Base-by-base conservation (phyloP, 2,888 invertebrate genomes). In the Zhuqinia jingwanae region DNA sequence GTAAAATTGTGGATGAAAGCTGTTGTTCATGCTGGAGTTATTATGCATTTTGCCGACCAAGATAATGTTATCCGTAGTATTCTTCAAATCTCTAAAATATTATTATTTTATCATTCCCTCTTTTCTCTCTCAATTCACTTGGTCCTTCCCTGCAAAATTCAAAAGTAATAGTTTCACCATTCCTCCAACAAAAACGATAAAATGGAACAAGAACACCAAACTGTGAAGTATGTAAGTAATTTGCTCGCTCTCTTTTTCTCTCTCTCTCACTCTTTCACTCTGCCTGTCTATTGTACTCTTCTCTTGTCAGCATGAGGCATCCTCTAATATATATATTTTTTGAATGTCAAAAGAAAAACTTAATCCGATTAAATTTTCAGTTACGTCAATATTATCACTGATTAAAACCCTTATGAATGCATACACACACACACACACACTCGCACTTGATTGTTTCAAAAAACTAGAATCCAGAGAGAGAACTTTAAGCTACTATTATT, bases 291-390 rank as follows among this genome's bases (percentile, higher is more conserved):
- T n/a, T n/a, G n/a, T n/a, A n/a, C n/a, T n/a, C n/a, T n/a, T n/a
- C n/a, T n/a, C 36, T 36, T 36, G 5, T 36, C 36, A 36, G 8
- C 36, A 36, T 3, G 36, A n/a, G n/a, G n/a, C n/a, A n/a, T n/a
- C n/a, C n/a, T n/a, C n/a, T n/a, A n/a, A n/a, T n/a, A n/a, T 36
- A 42, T 17, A 36, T 20, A 68, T n/a, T n/a, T 65, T 15, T 50
- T 5, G 50, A 50, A 50, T 50, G 50, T 65, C n/a, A 10, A 65
- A n/a, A 65, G n/a, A 2, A 36, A 76, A 75, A 68, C 25, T 36
- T 84, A 84, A 84, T 84, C 84, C 65, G 84, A 84, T 84, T 84
- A 84, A 77, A 84, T 77, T 84, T 84, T 84, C 77, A 77, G 77
- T 77, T 77, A 84, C 77, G 77, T 84, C 84, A 84, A 84, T 84